phyloP scores from a whole-genome alignment of 2,888 invertebrate genomes.

The Ptycholaimellus sp. region DNA sequence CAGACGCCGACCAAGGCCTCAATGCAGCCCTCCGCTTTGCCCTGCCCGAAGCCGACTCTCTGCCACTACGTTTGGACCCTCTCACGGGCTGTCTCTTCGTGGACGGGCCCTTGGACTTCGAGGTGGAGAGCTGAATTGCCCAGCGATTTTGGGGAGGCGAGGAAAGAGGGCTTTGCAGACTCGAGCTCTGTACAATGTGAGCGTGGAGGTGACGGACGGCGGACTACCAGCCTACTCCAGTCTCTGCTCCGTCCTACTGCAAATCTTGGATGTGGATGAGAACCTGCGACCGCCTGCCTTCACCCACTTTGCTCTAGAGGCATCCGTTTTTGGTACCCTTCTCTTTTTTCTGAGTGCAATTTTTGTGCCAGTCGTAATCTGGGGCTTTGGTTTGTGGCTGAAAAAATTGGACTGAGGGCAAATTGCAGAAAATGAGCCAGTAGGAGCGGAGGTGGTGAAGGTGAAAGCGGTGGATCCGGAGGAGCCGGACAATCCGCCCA shows the following conservation, averaged over 20 bases:
- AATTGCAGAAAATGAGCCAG: conserved; percentile 34
- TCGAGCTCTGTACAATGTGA: conserved; percentile 48
- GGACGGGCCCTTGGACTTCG: conserved; percentile 26
- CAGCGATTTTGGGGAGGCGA: too few relatives aligned
- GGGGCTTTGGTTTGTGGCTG: too few relatives aligned
- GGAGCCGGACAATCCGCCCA: conserved; percentile 53
- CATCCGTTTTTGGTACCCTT: conserved; percentile 14
- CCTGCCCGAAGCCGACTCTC: conserved; percentile 1
- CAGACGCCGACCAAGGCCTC: conserved; percentile 25
- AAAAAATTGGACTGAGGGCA: too few relatives aligned
- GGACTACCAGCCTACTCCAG: too few relatives aligned
- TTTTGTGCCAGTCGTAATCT: neutral
- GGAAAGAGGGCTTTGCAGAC: too few relatives aligned
- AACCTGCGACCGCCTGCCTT: conserved; percentile 29
- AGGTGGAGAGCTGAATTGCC: too few relatives aligned
- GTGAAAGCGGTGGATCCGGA: conserved; percentile 51
- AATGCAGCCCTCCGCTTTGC: conserved; percentile 25
- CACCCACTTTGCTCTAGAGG: conserved; percentile 22
- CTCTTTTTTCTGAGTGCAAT: neutral
- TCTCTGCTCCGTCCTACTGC: conserved; percentile 25
- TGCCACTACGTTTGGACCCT: conserved; percentile 22
- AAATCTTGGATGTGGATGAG: conserved; percentile 29
- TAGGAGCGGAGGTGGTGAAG: conserved; percentile 53
- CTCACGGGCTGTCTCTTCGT: conserved; percentile 49
- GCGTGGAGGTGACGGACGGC: conserved; percentile 54